Percentiles rank a stretch among this genome's conserved stretches.
phyloP scores from a whole-genome alignment of 2,888 invertebrate species.

The Coecobrya sp. region DNA sequence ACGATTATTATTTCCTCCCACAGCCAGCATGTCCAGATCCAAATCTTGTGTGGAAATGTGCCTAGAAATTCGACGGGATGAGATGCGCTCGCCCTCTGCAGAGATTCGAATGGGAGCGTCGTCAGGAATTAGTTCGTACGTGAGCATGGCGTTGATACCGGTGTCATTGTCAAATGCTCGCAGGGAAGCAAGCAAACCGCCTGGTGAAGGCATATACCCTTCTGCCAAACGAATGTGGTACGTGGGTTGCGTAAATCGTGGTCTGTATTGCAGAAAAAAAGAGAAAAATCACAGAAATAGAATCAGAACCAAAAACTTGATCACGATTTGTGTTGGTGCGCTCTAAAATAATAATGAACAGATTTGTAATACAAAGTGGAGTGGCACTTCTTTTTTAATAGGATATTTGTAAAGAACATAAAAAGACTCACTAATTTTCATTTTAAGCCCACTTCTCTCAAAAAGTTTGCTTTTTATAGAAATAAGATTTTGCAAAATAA shows the following conservation, averaged over 20 bases:
- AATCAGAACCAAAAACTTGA: not conserved
- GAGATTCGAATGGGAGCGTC: conserved; percentile 81
- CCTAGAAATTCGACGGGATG: conserved; percentile 66
- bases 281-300: conserved; percentile 11
- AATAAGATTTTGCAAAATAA: no score
- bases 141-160: conserved; percentile 86
- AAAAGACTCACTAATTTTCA: not conserved
- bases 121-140: conserved; percentile 84
- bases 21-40: conserved; percentile 68
- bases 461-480: not conserved
- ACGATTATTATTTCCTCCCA: conserved; percentile 36
- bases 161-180: conserved; percentile 86
- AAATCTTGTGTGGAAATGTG: conserved; percentile 77
- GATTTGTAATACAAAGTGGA: conserved; percentile 56
- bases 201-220: conserved; percentile 86
- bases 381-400: conserved; percentile 27
- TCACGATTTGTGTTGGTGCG: not conserved
- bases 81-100: conserved; percentile 73
- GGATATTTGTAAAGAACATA: not conserved
- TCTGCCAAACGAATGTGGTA: conserved; percentile 85
- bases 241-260: conserved; percentile 89
- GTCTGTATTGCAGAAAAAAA: conserved; percentile 28
- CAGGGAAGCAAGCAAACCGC: conserved; percentile 84
- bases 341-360: conserved; percentile 48
- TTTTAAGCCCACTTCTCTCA: not conserved